phyloP scores from a whole-genome alignment of 1,140 invertebrate genomes.

The Pissodes strobi region DNA sequence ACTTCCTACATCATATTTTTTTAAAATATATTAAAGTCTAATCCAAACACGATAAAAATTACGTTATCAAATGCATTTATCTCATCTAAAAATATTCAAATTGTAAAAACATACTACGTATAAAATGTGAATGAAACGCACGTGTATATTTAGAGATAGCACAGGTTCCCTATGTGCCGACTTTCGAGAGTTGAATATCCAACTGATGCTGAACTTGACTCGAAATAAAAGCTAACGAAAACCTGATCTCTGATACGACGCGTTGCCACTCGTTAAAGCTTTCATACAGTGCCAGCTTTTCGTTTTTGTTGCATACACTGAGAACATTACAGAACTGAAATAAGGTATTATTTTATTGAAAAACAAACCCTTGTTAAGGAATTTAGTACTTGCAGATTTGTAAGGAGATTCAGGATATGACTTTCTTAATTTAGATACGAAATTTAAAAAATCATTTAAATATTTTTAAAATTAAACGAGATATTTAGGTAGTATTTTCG shows the following conservation, averaged over 20 bases:
- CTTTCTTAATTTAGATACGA: too few relatives aligned
- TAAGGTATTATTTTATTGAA: too few relatives aligned
- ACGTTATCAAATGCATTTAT: not conserved
- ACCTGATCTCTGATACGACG: constrained; percentile 30
- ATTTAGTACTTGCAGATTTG: too few relatives aligned
- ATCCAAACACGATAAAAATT: not conserved
- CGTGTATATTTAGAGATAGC: constrained; percentile 4
- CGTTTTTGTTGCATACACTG: too few relatives aligned
- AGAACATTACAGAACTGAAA: too few relatives aligned
- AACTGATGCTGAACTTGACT: constrained; percentile 28
- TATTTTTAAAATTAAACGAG: too few relatives aligned
- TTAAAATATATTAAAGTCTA: not conserved
- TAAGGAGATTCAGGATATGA: too few relatives aligned
- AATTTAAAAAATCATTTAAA: too few relatives aligned
- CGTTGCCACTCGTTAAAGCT: constrained; percentile 17
- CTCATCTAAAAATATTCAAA: not conserved
- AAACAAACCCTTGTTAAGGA: too few relatives aligned
- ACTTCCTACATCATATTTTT: not conserved
- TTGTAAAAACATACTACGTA: not conserved
- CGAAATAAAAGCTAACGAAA: constrained; percentile 23
- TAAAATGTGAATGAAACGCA: constrained; percentile 8
- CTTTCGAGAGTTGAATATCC: constrained; percentile 23
- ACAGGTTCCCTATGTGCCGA: constrained; percentile 6
- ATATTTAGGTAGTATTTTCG: too few relatives aligned
- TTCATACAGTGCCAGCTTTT: not conserved